Evolutionary conservation across 2,113 vertebrate genomes (phyloP), one percentile per base, ranked within the genome.

Genomic region (Gorsachius goisagi): DNA sequence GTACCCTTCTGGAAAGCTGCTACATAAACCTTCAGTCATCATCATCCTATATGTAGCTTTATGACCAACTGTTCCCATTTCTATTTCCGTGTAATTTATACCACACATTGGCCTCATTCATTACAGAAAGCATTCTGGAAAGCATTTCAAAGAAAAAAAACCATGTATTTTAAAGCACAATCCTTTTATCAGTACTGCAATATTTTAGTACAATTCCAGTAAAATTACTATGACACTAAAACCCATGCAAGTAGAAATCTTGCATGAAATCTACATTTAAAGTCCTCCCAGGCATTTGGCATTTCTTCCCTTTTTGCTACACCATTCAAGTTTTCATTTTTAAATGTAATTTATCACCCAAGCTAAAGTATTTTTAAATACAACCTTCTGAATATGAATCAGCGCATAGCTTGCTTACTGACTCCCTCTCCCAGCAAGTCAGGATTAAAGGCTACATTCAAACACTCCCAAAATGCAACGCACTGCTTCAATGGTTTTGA

Each of bases 321-420:
- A 78, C 22, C 58, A 66, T 52, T 67, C 37, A 73, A 62, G 12
- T 37, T 89, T 59, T 66, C 1, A 6, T 83, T 79, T 90, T 62
- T 20, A 28, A 15, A 56, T 44, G 28, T 47, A 33, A 71, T 45
- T 90, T 87, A 67, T 62, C 69, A 85, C 32, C 20, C 58, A 93
- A 92, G 35, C 9, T 35, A 64, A 19, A 52, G 16, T 72, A 74
- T 64, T 92, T 92, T 90, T 73, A 91, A 84, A 76, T 18, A 66
- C 30, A 85, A 26, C n/a, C 41, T 73, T 80, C 72, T 28, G n/a
- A 71, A 74, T 2, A 15, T 4, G 50, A 71, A 59, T n/a, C 41
- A 55, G 22, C 1, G 21, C 55, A 59, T 1, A 16, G 2, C 45
- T 80, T 3, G 0, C 35, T 60, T 9, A 21, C 37, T 12, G 27